A percentile compares a stretch with the other conserved stretches of the same genome.
phyloP scores from a whole-genome alignment of 2,113 vertebrate species.

The Solea solea region DNA sequence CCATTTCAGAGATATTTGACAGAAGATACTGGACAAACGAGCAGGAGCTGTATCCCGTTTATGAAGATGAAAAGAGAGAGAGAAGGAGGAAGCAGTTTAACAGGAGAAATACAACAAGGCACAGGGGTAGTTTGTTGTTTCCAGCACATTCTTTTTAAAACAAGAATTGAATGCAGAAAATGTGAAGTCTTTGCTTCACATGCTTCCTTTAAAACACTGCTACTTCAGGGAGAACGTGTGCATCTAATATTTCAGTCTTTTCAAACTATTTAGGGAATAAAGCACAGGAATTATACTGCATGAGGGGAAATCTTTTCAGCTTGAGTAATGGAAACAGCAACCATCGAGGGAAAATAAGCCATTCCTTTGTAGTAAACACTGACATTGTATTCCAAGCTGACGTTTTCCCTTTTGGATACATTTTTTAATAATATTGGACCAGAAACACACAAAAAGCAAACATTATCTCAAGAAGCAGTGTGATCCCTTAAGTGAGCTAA shows the following conservation, averaged over 20 bases:
- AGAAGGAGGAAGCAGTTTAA: constrained; percentile 24
- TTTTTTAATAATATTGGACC: constrained; percentile 30
- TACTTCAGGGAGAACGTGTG: constrained; percentile 33
- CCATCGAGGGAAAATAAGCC: constrained; percentile 29
- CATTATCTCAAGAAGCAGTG: constrained; percentile 22
- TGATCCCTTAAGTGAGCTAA: constrained; percentile 28
- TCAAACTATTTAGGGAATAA: constrained; percentile 23
- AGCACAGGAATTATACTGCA: constrained; percentile 31
- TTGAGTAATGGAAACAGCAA: constrained; percentile 27
- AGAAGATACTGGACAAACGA: constrained; percentile 57
- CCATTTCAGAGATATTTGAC: constrained; percentile 51
- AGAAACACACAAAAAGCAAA: constrained; percentile 28
- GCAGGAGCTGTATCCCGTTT: constrained; percentile 56
- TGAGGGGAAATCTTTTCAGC: constrained; percentile 29
- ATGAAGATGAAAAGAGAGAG: constrained; percentile 34
- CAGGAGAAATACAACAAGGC: constrained; percentile 12
- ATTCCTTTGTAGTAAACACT: constrained; percentile 26
- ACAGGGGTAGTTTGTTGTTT: constrained; percentile 20
- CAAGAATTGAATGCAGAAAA: not conserved
- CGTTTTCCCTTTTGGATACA: constrained; percentile 13
- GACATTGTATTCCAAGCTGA: constrained; percentile 31
- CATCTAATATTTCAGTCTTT: constrained; percentile 44
- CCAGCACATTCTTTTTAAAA: not conserved
- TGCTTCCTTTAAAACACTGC: constrained; percentile 23
- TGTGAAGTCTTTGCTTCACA: constrained; percentile 13